phyloP scores from a whole-genome alignment of 2,888 invertebrate species.

The Orthosia incerta region DNA sequence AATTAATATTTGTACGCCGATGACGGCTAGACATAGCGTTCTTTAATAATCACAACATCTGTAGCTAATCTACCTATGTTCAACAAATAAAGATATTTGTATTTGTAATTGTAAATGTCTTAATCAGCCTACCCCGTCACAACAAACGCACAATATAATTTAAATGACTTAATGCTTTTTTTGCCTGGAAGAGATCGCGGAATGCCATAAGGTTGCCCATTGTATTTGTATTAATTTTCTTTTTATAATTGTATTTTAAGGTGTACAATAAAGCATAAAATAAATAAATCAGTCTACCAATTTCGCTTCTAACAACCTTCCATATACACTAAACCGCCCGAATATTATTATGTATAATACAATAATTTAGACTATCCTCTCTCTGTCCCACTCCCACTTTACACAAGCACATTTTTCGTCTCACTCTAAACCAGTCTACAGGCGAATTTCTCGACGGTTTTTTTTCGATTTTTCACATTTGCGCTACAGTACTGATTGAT shows the following conservation, averaged over 20 bases:
- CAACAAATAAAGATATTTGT: too few species aligned
- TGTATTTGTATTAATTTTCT: too few species aligned
- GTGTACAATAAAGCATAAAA: too few species aligned
- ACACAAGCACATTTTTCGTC: slow-evolving; percentile 65
- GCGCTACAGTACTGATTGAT: slow-evolving; percentile 81
- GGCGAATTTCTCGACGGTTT: slow-evolving; percentile 72
- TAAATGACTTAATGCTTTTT: too few species aligned
- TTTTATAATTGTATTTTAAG: too few species aligned
- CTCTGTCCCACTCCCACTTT: slow-evolving; percentile 65
- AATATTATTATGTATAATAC: slow-evolving; percentile 87
- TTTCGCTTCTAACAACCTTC: slow-evolving; percentile 61
- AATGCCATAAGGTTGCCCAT: too few species aligned
- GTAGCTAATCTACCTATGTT: too few species aligned
- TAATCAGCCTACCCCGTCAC: neutral
- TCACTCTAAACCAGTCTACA: slow-evolving; percentile 72
- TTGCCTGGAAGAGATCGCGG: too few species aligned
- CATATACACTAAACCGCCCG: slow-evolving; percentile 75
- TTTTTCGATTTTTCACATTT: slow-evolving; percentile 82
- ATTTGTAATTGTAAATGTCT: too few species aligned
- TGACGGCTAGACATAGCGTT: too few species aligned
- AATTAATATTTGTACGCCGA: too few species aligned
- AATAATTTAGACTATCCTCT: slow-evolving; percentile 85
- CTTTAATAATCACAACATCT: too few species aligned
- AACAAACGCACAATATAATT: neutral
- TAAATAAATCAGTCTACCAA: slow-evolving; percentile 25